Conservation (phyloP, 2,113 vertebrate genomes). For the Channa argus region DNA sequence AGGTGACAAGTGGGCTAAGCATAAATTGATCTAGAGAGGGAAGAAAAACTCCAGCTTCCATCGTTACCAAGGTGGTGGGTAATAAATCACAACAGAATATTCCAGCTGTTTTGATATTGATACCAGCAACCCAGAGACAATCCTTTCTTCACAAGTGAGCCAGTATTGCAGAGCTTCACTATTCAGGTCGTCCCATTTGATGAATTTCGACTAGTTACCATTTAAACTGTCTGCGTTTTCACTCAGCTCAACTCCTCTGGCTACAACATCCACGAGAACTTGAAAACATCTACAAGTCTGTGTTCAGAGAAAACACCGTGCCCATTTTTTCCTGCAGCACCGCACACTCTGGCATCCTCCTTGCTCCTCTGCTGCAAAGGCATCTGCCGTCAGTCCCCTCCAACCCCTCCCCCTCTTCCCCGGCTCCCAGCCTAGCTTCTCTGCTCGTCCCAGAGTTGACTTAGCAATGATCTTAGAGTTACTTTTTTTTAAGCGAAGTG, state of each 20-base stretch:
- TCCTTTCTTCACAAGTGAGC: neutral
- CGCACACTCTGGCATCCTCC: slow-evolving; percentile 46
- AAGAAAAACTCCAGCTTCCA: slow-evolving; percentile 73
- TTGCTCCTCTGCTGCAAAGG: slow-evolving; percentile 70
- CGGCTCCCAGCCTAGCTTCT: slow-evolving; percentile 13
- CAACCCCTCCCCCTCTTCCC: slow-evolving; percentile 3
- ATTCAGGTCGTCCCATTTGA: neutral
- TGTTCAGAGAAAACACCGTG: neutral
- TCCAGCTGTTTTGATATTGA: neutral
- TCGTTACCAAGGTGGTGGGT: slow-evolving; percentile 29
- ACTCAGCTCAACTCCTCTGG: neutral
- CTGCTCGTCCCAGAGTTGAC: slow-evolving; percentile 28
- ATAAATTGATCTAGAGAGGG: slow-evolving; percentile 77
- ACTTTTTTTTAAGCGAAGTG: neutral
- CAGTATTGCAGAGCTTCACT: neutral
- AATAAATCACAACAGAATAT: slow-evolving; percentile 12
- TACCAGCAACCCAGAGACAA: neutral
- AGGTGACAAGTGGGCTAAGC: slow-evolving; percentile 81
- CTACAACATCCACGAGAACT: neutral
- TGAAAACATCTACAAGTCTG: neutral
- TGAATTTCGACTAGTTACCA: neutral
- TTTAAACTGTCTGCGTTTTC: neutral
- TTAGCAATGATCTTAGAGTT: neutral
- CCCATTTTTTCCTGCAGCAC: slow-evolving; percentile 48
- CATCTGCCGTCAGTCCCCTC: slow-evolving; percentile 51